These are phyloP conservation scores for Aphidius colemani DNA, from an alignment of 2,888 invertebrate genomes.

Conservation along the genomic window DNA sequence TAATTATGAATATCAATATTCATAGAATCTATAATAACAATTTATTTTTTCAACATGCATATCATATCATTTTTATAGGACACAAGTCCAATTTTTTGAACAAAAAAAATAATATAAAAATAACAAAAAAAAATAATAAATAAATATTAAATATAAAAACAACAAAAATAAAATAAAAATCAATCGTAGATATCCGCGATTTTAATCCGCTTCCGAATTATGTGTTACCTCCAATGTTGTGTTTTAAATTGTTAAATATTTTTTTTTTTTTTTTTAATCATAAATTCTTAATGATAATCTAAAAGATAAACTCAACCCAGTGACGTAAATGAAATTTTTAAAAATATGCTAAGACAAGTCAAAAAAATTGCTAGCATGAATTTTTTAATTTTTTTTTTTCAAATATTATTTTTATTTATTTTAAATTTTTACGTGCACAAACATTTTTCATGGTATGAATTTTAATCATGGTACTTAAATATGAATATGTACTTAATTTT, in stretches of 20 bases:
- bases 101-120: slow-evolving; percentile 16
- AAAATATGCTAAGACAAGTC: too few relatives aligned
- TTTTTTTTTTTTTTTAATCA: neutral
- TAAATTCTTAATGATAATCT: too few relatives aligned
- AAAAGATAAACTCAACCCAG: neutral
- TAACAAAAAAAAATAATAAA: slow-evolving; percentile 17
- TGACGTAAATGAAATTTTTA: neutral
- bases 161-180: slow-evolving; percentile 4
- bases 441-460: too few relatives aligned
- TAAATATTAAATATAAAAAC: slow-evolving; percentile 12
- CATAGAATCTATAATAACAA: slow-evolving; percentile 56
- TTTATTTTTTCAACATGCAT: slow-evolving; percentile 61
- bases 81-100: slow-evolving; percentile 32
- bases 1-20: slow-evolving; percentile 55
- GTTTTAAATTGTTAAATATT: neutral
- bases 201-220: neutral
- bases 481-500: neutral
- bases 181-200: neutral
- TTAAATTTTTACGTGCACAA: too few relatives aligned
- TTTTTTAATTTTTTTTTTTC: neutral
- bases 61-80: slow-evolving; percentile 61
- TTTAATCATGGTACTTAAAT: too few relatives aligned
- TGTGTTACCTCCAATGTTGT: slow-evolving; percentile 7
- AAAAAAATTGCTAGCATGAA: neutral
- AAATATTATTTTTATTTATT: neutral